A percentile compares a stretch with the other conserved stretches of the same genome.
Evolutionary conservation across 2,888 invertebrate species (phyloP).

Genomic region (Frankliniella intonsa): DNA sequence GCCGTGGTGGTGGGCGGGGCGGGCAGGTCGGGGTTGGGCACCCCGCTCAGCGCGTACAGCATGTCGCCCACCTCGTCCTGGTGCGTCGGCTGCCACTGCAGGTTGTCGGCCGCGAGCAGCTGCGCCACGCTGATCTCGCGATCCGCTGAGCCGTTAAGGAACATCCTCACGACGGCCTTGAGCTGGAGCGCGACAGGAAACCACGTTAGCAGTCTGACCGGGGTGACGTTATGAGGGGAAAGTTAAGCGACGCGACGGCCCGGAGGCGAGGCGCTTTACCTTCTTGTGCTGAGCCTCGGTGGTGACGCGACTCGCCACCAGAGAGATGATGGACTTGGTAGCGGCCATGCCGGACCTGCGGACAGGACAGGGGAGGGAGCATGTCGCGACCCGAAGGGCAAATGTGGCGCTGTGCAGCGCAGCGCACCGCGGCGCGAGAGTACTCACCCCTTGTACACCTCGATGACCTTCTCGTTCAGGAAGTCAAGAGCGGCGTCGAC

Average conservation of each 20-base stretch:
- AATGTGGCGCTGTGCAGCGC: neutral
- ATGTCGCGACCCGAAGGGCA: no score
- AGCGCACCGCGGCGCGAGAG: neutral
- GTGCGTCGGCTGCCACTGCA: neutral
- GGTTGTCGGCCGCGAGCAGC: neutral
- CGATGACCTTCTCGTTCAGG: neutral
- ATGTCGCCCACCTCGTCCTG: constrained; percentile 3
- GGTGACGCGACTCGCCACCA: neutral
- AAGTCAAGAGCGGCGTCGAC: neutral
- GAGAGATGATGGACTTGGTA: neutral
- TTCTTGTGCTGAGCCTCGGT: neutral
- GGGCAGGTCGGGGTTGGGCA: constrained; percentile 1
- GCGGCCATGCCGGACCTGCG: neutral
- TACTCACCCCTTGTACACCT: neutral
- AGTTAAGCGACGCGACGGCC: no score
- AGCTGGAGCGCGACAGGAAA: neutral
- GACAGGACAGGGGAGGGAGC: neutral
- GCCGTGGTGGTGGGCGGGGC: neutral
- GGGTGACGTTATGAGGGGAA: no score
- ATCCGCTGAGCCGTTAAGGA: neutral
- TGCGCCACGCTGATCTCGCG: neutral
- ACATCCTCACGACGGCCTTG: neutral
- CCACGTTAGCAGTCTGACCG: no score
- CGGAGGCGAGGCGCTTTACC: neutral
- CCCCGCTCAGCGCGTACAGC: constrained; percentile 7